phyloP scores from a whole-genome alignment of 2,888 invertebrate species.

The Adelphocoris suturalis region DNA sequence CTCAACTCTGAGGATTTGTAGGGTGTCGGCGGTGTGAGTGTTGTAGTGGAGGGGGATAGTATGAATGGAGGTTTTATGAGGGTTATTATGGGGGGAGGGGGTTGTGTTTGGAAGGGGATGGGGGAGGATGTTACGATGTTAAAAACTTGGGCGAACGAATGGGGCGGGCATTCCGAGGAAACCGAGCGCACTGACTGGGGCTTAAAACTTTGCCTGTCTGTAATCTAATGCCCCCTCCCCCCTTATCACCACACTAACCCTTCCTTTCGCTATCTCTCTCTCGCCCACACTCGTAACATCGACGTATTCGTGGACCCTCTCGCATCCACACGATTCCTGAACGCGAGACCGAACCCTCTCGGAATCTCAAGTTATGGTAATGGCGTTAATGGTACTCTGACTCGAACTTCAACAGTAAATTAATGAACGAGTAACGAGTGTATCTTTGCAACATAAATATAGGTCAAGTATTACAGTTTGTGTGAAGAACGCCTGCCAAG shows the following conservation, averaged over 20 bases:
- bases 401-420: neutral
- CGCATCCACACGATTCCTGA: neutral
- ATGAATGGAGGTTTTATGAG: neutral
- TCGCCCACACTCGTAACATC: neutral
- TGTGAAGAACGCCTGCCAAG: too few relatives aligned
- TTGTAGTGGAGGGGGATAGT: neutral
- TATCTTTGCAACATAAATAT: neutral
- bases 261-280: neutral
- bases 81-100: neutral
- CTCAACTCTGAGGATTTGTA: constrained; percentile 41
- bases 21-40: neutral
- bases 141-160: neutral
- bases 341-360: neutral
- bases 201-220: constrained; percentile 25
- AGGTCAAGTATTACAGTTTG: too few relatives aligned
- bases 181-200: constrained; percentile 1
- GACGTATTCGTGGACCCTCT: neutral
- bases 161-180: constrained; percentile 4
- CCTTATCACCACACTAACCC: neutral
- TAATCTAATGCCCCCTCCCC: neutral
- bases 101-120: neutral
- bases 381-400: neutral
- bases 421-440: neutral
- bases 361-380: neutral
- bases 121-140: neutral